Base-by-base conservation (phyloP, 2,797 vertebrate genomes). In the Tokudaia muenninki region DNA sequence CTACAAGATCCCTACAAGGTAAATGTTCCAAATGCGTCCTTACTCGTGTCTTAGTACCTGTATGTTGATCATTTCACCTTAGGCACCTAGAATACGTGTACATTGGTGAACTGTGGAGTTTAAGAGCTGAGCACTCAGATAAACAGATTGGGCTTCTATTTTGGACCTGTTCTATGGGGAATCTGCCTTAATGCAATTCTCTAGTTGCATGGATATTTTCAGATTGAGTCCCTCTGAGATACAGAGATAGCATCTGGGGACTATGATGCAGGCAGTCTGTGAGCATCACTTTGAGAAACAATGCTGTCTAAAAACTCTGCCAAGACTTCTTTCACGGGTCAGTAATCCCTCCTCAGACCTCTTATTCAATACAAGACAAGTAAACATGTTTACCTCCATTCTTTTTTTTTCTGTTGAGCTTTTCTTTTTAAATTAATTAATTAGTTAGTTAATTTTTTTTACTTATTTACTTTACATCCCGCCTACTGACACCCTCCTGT, bases 191-290 rank as follows among this genome's bases (percentile, higher is more conserved):
- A 61, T 31, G 61, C 24, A 50, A 31, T 1, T 77, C 8, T 37
- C 12, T 13, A 50, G 81, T 31, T 4, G 9, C 3, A n/a, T 2
- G 10, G 10, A 4, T 12, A 3, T n/a, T 55, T 70, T 41, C 29
- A 29, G 19, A 75, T 7, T 29, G 9, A 47, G 57, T n/a, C 31
- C 37, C 26, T 77, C 11, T 57, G 59, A 8, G n/a, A 50, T 22
- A 26, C 6, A 34, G 16, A 47, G 50, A n/a, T 0, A 17, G 34
- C 41, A 65, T 14, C 41, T 12, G 47, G 50, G 17, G 72, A n/a
- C 47, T 22, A 1, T 6, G 52, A 61, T 16, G 22, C 0, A n/a
- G 47, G 47, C 0, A 6, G 70, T 63, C 24, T 0, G 0, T 0
- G 12, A 79, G n/a, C 5, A 12, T 11, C 24, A 24, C 24, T 70